Evolutionary conservation across 2,888 invertebrate species (phyloP).

Genomic region (Syrista parreyssii): DNA sequence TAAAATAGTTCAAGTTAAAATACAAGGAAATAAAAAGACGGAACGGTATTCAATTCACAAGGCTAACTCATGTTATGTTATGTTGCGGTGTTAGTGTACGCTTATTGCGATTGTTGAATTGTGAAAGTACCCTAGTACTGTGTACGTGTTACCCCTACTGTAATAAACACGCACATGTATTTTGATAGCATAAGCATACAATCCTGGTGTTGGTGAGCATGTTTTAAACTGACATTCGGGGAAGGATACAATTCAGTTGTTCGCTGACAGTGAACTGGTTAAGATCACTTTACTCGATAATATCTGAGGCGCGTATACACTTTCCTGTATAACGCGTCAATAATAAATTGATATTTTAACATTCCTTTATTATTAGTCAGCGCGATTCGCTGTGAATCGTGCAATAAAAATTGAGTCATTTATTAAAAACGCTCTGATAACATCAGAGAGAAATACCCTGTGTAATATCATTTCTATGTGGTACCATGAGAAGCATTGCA

Average conservation of each 20-base stretch:
- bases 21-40: conserved; percentile 11
- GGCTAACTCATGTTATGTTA: conserved; percentile 4
- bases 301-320: not conserved
- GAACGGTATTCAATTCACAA: conserved; percentile 11
- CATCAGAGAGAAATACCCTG: not conserved
- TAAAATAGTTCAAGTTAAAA: not conserved
- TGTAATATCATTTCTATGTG: not conserved
- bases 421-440: not conserved
- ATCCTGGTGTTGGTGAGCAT: conserved; percentile 31
- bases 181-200: conserved; percentile 21
- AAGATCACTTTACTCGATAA: conserved; percentile 10
- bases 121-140: conserved; percentile 25
- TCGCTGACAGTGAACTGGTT: conserved; percentile 34
- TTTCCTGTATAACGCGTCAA: not conserved
- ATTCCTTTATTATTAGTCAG: conserved; percentile 3
- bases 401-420: not conserved
- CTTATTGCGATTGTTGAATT: conserved; percentile 23
- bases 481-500: not conserved
- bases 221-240: conserved; percentile 44
- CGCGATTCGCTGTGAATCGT: not conserved
- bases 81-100: not conserved
- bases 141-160: conserved; percentile 11
- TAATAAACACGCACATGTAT: conserved; percentile 8
- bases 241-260: conserved; percentile 50
- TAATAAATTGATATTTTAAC: conserved; percentile 3